Percentiles rank a stretch among this genome's conserved stretches.
Conservation (phyloP, 1,140 invertebrate genomes). For the Anastrepha obliqua region DNA sequence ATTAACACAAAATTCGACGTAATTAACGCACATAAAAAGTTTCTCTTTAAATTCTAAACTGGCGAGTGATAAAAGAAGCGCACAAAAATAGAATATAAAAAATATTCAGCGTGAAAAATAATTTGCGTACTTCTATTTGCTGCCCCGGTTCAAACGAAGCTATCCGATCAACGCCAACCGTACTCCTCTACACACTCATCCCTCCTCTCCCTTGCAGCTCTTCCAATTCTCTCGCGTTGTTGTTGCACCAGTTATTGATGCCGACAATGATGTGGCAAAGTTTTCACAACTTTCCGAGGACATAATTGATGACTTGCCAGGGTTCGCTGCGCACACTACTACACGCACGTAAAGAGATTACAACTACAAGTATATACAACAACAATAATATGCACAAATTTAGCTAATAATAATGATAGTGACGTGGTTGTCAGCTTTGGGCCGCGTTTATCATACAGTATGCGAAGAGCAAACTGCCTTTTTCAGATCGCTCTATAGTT, state of each 20-base stretch:
- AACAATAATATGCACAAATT: too few species aligned
- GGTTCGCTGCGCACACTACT: neutral
- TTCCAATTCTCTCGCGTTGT: neutral
- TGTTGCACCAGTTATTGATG: neutral
- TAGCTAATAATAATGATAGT: too few species aligned
- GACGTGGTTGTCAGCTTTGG: too few species aligned
- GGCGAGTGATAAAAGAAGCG: neutral
- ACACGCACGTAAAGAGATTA: neutral
- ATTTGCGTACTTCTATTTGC: constrained; percentile 6
- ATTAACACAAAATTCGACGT: constrained; percentile 27
- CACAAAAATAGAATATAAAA: neutral
- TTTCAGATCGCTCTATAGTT: too few species aligned
- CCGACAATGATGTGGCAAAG: neutral
- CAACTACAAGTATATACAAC: neutral
- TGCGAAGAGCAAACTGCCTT: too few species aligned
- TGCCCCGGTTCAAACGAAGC: neutral
- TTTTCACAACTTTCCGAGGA: neutral
- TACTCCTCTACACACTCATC: neutral
- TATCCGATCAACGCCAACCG: constrained; percentile 25
- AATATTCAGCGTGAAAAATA: neutral
- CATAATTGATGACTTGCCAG: neutral
- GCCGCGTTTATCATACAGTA: too few species aligned
- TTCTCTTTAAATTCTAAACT: neutral
- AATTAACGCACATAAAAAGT: constrained; percentile 9
- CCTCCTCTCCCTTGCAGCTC: neutral